These are phyloP conservation scores for Colius striatus DNA, from an alignment of 2,113 vertebrate species.

Conservation along the genomic window DNA sequence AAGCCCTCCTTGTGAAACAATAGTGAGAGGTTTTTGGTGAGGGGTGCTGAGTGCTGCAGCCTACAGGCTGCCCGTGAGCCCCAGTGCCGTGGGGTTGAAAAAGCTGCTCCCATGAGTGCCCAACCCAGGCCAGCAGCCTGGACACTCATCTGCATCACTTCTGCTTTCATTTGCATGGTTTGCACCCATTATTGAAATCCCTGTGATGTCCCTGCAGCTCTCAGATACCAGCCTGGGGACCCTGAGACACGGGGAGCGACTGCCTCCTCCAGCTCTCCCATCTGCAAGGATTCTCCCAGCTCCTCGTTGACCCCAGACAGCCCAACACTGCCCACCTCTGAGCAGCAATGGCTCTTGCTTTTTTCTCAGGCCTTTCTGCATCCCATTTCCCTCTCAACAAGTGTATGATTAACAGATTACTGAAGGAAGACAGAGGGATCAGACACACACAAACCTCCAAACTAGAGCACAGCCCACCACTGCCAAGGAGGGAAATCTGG, in stretches of 20 bases:
- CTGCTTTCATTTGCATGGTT: not conserved
- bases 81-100: fast-evolving
- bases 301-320: not conserved
- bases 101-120: not conserved
- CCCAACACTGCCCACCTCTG: not conserved
- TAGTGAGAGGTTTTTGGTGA: fast-evolving
- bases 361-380: not conserved
- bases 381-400: not conserved
- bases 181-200: fast-evolving
- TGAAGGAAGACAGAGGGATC: not conserved
- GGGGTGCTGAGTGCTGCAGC: not conserved
- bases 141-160: not conserved
- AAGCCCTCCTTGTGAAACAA: not conserved
- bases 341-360: not conserved
- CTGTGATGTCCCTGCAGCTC: fast-evolving
- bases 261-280: not conserved
- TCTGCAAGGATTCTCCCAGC: fast-evolving
- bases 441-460: not conserved
- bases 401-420: not conserved
- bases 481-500: not conserved
- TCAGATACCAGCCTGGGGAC: fast-evolving
- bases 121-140: not conserved
- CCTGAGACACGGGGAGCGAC: fast-evolving
- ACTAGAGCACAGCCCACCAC: not conserved
- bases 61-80: fast-evolving